Base-by-base conservation (phyloP, 2,888 invertebrate species). In the Leucophora obtusa region DNA sequence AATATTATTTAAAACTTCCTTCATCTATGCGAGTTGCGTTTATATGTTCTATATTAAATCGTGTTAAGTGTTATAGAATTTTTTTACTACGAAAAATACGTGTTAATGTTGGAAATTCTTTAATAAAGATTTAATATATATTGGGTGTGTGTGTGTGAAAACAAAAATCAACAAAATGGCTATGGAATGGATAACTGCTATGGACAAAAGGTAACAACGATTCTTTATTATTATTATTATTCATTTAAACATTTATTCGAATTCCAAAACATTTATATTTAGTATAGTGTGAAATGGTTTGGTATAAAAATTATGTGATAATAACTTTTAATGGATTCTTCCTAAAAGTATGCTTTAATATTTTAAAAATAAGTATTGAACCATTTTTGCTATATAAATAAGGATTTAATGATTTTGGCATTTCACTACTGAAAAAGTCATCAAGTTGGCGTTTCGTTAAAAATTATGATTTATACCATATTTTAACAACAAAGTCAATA, bases 141-240 rank as follows among this genome's bases (percentile, higher is more conserved):
- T 24, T 14, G 24, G 14, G 24, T 56, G 54, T 21, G 35, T 38
- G 50, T 60, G 68, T 59, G 47, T 8, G 24, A 18, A 59, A 71
- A 54, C 35, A 66, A 66, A 76, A 60, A 17, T 58, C 71, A 62
- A 50, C 83, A 85, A 85, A 84, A 91, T 91, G 91, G 91, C 91
- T 77, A 92, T 92, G 89, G 92, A 92, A 90, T 92, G 92, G 92
- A 91, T 92, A 87, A 91, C 91, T 77, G 92, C 92, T 62, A 92
- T 92, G 88, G 92, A 92, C 88, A 92, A 92, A 87, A 91, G 92
- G 92, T 92, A 85, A 6, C 3, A 47, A 47, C 6, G 43, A 43
- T 43, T 43, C 2, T 21, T 21, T 21, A 21, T 21, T 21, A 21
- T 21, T 24, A 5, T 24, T 6, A 7, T 47, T 47, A n/a, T n/a